Percentiles rank a stretch among this genome's conserved stretches.
These are phyloP conservation scores for Leptestheria dahalacensis DNA, from an alignment of 1,140 invertebrate species.

Conservation along the genomic window DNA sequence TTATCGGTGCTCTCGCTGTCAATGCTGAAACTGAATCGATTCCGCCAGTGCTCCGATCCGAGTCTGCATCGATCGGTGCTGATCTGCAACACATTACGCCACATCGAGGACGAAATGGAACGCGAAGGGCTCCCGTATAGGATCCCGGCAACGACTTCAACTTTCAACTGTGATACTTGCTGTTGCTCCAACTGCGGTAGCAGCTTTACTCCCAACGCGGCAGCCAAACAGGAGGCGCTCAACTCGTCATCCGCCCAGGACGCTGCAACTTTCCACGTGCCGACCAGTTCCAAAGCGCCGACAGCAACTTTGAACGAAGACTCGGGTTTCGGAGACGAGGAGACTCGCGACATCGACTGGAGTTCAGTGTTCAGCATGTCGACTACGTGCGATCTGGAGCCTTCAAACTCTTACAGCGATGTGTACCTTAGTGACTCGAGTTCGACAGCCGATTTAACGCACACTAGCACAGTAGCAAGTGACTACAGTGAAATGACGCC, in stretches of 20 bases:
- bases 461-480: conserved; percentile 4
- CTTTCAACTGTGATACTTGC: conserved; percentile 10
- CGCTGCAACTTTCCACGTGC: conserved; percentile 22
- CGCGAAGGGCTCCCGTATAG: conserved; percentile 40
- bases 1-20: conserved; percentile 81
- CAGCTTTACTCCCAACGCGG: conserved; percentile 17
- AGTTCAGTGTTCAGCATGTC: conserved; percentile 72
- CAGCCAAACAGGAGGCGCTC: conserved; percentile 21
- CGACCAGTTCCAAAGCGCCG: background rate
- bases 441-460: conserved; percentile 22
- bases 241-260: conserved; percentile 15
- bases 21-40: conserved; percentile 77
- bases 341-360: conserved; percentile 66
- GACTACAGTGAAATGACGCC: conserved; percentile 11
- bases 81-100: conserved; percentile 81
- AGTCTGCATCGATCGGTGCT: conserved; percentile 80
- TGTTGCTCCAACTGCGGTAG: conserved; percentile 17
- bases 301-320: conserved; percentile 39
- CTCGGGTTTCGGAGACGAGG: conserved; percentile 59
- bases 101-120: conserved; percentile 80
- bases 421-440: conserved; percentile 4
- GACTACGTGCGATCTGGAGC: conserved; percentile 64
- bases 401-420: conserved; percentile 22
- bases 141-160: conserved; percentile 15
- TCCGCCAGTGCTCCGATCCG: conserved; percentile 73